phyloP scores from a whole-genome alignment of 2,888 invertebrate genomes.

The Eustalomyia histrio region DNA sequence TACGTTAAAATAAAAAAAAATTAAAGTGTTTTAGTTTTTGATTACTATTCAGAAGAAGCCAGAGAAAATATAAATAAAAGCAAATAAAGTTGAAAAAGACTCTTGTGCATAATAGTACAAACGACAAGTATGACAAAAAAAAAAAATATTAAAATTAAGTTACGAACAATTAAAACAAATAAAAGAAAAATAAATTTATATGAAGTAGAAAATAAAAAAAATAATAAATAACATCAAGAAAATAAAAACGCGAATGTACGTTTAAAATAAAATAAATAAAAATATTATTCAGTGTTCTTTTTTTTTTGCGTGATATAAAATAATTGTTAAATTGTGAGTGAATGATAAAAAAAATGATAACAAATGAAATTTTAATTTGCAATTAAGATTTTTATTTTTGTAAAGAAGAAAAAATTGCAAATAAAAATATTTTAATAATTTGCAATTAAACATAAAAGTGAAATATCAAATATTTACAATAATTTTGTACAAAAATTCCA shows the following conservation, averaged over 20 bases:
- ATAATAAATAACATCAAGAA: slow-evolving; percentile 46
- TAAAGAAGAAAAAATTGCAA: background rate
- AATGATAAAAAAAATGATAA: slow-evolving; percentile 58
- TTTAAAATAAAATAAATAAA: slow-evolving; percentile 64
- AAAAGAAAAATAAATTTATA: slow-evolving; percentile 12
- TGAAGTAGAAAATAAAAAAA: slow-evolving; percentile 30
- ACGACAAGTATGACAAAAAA: slow-evolving; percentile 20
- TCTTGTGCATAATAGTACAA: background rate
- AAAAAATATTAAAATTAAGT: slow-evolving; percentile 21
- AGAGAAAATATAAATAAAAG: background rate
- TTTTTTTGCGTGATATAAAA: slow-evolving; percentile 40
- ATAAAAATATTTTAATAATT: slow-evolving; percentile 6
- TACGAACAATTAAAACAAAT: slow-evolving; percentile 47
- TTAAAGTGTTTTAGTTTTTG: slow-evolving; percentile 4
- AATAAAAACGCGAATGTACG: slow-evolving; percentile 58
- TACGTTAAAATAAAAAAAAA: background rate
- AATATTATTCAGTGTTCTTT: slow-evolving; percentile 47
- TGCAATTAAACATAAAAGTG: slow-evolving; percentile 1
- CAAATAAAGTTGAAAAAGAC: background rate
- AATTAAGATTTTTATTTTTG: slow-evolving; percentile 6
- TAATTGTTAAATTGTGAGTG: slow-evolving; percentile 44
- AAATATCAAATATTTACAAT: background rate
- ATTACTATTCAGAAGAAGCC: background rate
- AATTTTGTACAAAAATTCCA: background rate
- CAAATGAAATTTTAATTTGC: slow-evolving; percentile 48